Conservation (phyloP, 1,140 invertebrate genomes). For the Lasioglossum albipes region DNA sequence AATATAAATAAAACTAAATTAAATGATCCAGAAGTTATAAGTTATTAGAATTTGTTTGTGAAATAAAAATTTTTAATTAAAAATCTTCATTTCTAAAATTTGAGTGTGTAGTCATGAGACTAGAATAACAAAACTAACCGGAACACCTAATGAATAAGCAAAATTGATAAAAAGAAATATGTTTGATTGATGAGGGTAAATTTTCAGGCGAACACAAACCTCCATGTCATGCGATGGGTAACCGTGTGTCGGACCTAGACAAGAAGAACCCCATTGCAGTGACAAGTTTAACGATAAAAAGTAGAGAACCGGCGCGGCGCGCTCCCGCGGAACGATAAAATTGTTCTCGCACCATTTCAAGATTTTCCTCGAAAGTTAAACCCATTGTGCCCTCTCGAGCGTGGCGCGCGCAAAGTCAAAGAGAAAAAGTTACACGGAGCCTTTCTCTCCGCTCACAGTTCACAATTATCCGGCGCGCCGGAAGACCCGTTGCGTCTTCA, state of each 20-base stretch:
- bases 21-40: too few relatives aligned
- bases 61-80: too few relatives aligned
- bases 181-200: too few relatives aligned
- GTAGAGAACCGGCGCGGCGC: constrained; percentile 12
- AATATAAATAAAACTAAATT: too few relatives aligned
- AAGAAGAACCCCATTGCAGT: background rate
- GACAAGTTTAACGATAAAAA: constrained; percentile 38
- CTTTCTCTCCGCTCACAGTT: background rate
- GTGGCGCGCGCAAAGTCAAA: constrained; percentile 30
- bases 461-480: background rate
- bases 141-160: too few relatives aligned
- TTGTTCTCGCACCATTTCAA: constrained; percentile 47
- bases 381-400: constrained; percentile 30
- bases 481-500: background rate
- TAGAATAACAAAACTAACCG: too few relatives aligned
- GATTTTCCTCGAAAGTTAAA: constrained; percentile 51
- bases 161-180: background rate
- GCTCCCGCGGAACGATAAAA: constrained; percentile 44
- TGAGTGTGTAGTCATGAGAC: too few relatives aligned
- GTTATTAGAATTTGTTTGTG: too few relatives aligned
- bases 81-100: too few relatives aligned
- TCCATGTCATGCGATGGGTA: background rate
- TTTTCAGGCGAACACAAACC: background rate
- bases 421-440: constrained; percentile 21
- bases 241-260: constrained; percentile 14